phyloP scores from a whole-genome alignment of 2,888 invertebrate species.

The Melinaea marsaeus region DNA sequence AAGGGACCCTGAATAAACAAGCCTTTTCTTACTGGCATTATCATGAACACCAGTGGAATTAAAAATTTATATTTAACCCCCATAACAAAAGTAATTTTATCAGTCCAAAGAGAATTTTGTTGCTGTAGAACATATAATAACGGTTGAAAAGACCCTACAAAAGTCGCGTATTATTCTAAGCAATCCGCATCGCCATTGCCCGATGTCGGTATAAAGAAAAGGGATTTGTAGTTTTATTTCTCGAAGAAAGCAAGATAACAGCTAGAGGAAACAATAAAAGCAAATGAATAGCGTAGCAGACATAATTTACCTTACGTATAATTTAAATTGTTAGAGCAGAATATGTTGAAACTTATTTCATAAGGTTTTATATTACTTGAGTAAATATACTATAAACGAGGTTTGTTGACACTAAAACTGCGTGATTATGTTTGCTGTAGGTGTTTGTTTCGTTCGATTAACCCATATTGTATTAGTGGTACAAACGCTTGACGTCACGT shows the following conservation, averaged over 20 bases:
- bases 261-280: constrained; percentile 29
- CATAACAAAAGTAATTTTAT: too few species aligned
- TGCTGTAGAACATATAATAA: constrained; percentile 22
- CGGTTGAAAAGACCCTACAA: constrained; percentile 36
- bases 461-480: constrained; percentile 65
- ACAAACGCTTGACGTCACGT: constrained; percentile 71
- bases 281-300: constrained; percentile 16
- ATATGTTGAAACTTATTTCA: constrained; percentile 11
- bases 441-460: constrained; percentile 66
- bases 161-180: constrained; percentile 54
- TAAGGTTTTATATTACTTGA: constrained; percentile 7
- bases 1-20: too few species aligned
- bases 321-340: constrained; percentile 15
- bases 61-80: too few species aligned
- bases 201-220: constrained; percentile 48
- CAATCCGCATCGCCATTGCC: constrained; percentile 41
- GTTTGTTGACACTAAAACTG: constrained; percentile 14
- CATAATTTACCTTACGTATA: constrained; percentile 18
- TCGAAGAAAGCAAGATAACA: constrained; percentile 47
- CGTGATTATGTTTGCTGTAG: constrained; percentile 39
- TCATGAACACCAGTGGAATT: too few species aligned
- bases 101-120: too few species aligned
- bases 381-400: neutral
- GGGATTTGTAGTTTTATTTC: constrained; percentile 46
- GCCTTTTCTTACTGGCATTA: too few species aligned